Evolutionary conservation across 2,797 vertebrate species (phyloP).

Genomic region (Petrocephalus schoutedeni): DNA sequence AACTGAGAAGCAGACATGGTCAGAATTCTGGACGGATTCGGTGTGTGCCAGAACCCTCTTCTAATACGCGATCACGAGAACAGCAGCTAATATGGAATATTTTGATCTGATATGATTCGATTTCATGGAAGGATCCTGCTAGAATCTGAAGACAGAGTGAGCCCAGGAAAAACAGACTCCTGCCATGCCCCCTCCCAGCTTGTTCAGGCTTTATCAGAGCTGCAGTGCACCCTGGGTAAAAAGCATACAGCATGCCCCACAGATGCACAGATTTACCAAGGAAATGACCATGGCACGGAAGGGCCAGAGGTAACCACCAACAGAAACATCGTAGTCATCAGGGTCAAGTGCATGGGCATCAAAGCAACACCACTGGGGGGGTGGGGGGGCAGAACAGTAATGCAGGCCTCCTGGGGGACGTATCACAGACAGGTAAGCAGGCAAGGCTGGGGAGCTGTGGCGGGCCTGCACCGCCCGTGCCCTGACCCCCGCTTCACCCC

Average conservation of each 20-base stretch:
- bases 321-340: not conserved
- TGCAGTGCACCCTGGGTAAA: not conserved
- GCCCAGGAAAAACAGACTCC: not conserved
- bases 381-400: not conserved
- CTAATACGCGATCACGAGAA: not conserved
- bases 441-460: not conserved
- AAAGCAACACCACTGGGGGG: not conserved
- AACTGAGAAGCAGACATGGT: not conserved
- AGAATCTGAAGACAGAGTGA: not conserved
- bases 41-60: not conserved
- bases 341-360: not conserved
- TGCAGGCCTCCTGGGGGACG: not conserved
- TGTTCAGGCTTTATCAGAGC: not conserved
- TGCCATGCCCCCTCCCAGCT: not conserved
- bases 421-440: not conserved
- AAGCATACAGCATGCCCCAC: not conserved
- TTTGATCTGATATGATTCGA: no score
- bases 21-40: not conserved
- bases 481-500: constrained; percentile 58
- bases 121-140: not conserved
- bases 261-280: not conserved
- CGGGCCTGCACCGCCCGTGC: constrained; percentile 15
- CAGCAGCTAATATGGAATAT: not conserved
- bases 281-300: not conserved
- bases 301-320: not conserved